Evolutionary conservation across 1,140 invertebrate genomes (phyloP).

Genomic region (Pomacea maculata): DNA sequence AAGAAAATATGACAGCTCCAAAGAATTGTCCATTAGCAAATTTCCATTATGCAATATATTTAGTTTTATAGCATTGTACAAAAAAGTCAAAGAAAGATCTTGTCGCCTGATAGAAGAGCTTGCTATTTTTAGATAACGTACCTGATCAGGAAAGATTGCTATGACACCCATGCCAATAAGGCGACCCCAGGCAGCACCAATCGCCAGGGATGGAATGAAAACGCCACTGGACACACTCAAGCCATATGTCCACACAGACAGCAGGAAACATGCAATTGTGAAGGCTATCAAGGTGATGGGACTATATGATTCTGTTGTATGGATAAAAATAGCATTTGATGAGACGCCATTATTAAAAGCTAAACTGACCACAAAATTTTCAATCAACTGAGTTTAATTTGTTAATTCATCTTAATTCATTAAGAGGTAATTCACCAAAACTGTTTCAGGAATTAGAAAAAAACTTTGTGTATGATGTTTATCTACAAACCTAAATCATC

Average conservation of each 20-base stretch:
- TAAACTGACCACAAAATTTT: too few relatives aligned
- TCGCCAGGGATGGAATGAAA: constrained; percentile 94
- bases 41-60: too few relatives aligned
- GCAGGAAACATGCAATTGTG: constrained; percentile 87
- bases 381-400: too few relatives aligned
- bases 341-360: too few relatives aligned
- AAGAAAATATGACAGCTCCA: too few relatives aligned
- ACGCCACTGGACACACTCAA: constrained; percentile 92
- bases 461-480: too few relatives aligned
- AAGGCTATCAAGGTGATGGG: constrained; percentile 82
- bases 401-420: too few relatives aligned
- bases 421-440: neutral
- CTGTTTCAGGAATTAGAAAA: too few relatives aligned
- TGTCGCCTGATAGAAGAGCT: too few relatives aligned
- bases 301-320: constrained; percentile 81
- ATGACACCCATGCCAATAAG: constrained; percentile 78
- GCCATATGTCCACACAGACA: constrained; percentile 94
- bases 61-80: too few relatives aligned
- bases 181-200: constrained; percentile 96
- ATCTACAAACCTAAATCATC: neutral
- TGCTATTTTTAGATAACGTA: neutral
- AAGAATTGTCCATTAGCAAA: too few relatives aligned
- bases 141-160: constrained; percentile 68
- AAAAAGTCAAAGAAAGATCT: too few relatives aligned
- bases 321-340: neutral